Evolutionary conservation across 2,113 vertebrate species (phyloP), one percentile per base, ranked within the genome.

Genomic region (Capreolus pygargus): DNA sequence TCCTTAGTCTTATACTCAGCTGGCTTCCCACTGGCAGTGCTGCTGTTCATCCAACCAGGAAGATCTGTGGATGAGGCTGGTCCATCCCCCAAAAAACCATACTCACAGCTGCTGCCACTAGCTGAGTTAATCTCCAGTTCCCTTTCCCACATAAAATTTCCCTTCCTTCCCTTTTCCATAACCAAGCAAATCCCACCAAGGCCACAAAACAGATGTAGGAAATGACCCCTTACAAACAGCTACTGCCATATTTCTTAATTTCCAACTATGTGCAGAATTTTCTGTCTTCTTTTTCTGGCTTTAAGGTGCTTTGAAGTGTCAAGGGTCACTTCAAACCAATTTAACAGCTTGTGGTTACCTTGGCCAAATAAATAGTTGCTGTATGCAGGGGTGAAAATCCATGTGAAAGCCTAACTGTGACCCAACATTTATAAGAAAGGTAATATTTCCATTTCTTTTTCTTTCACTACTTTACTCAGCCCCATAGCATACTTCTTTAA

Each of bases 1-100:
- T 99, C 99, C 99, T 99, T 99, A 98, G 99, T 99, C 98, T 99
- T 99, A 47, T 99, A 47, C 99, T 99, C 99, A 64, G 99, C 99
- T 74, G 99, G 99, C 99, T 99, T 99, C 23, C 99, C 99, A 85
- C 99, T 99, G 93, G 99, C 99, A 2, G 99, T 99, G 95, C 99
- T 99, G 61, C 99, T 99, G 95, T 99, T 99, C 27, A 99, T 99
- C 2, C 99, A 99, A 99, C 99, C 1, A 99, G 98, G 96, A 99
- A 99, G 1, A 99, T 99, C 14, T 97, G 95, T 21, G 98, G 98
- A 12, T 93, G 98, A 17, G 99, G 98, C 58, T 98, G 98, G 57
- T 99, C 99, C 2, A 45, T 15, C 36, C 39, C 78, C 39, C 79
- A 4, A 25, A 4, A 2, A 50, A 54, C 52, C 11, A 67, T 57